phyloP scores from a whole-genome alignment of 2,888 invertebrate genomes.

The Hemithea aestivaria region DNA sequence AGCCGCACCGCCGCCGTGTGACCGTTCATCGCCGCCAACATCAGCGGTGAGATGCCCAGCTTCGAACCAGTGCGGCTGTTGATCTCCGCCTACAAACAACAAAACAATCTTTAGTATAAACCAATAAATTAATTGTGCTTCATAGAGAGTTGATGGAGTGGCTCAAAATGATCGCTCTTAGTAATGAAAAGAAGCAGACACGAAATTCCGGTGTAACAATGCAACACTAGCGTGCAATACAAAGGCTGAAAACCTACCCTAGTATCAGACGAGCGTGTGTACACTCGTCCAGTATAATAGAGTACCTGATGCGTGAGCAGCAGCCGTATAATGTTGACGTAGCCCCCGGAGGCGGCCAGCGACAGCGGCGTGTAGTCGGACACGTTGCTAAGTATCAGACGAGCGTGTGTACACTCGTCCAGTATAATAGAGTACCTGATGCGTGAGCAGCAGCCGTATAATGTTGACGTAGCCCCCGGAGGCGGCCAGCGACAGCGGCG shows the following conservation, averaged over 20 bases:
- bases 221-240: too few relatives aligned
- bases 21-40: slow-evolving; percentile 99
- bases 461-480: slow-evolving; percentile 99
- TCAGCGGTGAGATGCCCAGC: slow-evolving; percentile 98
- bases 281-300: too few relatives aligned
- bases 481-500: slow-evolving; percentile 98
- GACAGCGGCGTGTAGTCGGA: slow-evolving; percentile 99
- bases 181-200: too few relatives aligned
- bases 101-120: neutral
- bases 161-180: too few relatives aligned
- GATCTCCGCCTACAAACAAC: slow-evolving; percentile 87
- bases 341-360: slow-evolving; percentile 98
- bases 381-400: too few relatives aligned
- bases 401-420: too few relatives aligned
- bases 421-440: too few relatives aligned
- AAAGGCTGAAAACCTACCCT: too few relatives aligned
- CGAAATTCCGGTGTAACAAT: too few relatives aligned
- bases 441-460: slow-evolving; percentile 93
- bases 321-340: slow-evolving; percentile 98
- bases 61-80: slow-evolving; percentile 98
- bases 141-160: too few relatives aligned
- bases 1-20: slow-evolving; percentile 92
- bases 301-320: slow-evolving; percentile 91
- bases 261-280: too few relatives aligned
- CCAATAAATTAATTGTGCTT: too few relatives aligned